Conservation (phyloP, 2,113 vertebrate species). For the Sialia sialis region DNA sequence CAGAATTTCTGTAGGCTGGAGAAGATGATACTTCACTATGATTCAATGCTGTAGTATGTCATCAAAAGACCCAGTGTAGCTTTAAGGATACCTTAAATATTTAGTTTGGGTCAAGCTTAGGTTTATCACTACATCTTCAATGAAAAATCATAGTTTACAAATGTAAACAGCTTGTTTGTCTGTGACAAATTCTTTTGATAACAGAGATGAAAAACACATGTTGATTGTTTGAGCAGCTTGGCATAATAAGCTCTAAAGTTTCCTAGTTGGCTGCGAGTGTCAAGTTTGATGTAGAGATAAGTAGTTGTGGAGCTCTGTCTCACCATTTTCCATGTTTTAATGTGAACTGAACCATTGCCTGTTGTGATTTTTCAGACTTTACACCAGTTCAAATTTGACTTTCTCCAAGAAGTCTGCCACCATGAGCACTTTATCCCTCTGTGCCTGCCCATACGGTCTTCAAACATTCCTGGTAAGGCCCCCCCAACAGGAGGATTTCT, state of each 20-base stretch:
- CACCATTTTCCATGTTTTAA: neutral
- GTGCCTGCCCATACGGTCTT: conserved; percentile 89
- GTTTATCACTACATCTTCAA: neutral
- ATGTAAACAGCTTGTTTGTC: neutral
- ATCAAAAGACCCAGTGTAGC: neutral
- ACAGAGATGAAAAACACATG: neutral
- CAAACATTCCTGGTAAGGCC: conserved; percentile 79
- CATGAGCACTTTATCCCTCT: conserved; percentile 95
- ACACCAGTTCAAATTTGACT: conserved; percentile 94
- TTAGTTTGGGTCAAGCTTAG: neutral
- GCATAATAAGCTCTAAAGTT: neutral
- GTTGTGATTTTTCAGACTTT: conserved; percentile 79
- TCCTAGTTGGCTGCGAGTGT: neutral
- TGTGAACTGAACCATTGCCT: neutral
- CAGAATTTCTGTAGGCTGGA: neutral
- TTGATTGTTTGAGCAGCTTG: neutral
- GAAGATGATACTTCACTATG: neutral
- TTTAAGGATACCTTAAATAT: neutral
- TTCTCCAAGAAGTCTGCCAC: conserved; percentile 94
- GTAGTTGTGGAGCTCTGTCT: neutral
- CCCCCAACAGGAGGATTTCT: neutral
- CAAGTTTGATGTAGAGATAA: neutral
- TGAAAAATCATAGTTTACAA: neutral
- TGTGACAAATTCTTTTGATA: neutral
- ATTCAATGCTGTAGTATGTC: neutral